phyloP scores from a whole-genome alignment of 2,113 vertebrate genomes.

The Trogon surrucura region DNA sequence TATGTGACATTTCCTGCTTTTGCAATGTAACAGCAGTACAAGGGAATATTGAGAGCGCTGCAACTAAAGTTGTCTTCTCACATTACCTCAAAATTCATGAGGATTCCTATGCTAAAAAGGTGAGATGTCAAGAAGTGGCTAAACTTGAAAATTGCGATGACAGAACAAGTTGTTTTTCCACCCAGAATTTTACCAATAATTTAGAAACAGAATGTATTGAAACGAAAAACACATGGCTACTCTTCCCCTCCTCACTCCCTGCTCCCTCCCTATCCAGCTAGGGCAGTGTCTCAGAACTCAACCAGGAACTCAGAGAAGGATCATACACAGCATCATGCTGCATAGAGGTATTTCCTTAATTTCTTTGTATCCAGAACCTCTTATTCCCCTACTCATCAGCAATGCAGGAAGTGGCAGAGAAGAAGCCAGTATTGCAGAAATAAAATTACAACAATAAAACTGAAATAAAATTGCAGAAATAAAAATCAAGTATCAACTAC shows the following conservation, averaged over 20 bases:
- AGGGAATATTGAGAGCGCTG: neutral
- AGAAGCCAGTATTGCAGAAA: neutral
- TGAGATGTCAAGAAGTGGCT: neutral
- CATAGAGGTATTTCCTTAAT: neutral
- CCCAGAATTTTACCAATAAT: neutral
- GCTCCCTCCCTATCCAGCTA: neutral
- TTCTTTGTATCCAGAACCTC: neutral
- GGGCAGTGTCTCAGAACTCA: neutral
- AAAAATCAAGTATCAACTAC: neutral
- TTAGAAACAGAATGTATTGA: neutral
- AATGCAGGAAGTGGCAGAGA: neutral
- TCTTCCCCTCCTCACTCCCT: neutral
- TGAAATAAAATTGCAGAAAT: neutral
- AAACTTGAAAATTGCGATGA: neutral
- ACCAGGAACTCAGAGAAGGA: neutral
- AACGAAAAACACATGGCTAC: neutral
- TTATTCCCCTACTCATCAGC: neutral
- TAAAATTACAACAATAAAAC: neutral
- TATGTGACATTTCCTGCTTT: slow-evolving; percentile 14
- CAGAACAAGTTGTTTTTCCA: neutral
- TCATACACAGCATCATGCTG: neutral
- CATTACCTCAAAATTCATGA: neutral
- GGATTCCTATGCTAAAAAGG: neutral
- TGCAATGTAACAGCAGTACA: neutral
- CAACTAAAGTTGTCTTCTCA: neutral